Base-by-base conservation (phyloP, 1,140 invertebrate species). In the Gryon sp. region DNA sequence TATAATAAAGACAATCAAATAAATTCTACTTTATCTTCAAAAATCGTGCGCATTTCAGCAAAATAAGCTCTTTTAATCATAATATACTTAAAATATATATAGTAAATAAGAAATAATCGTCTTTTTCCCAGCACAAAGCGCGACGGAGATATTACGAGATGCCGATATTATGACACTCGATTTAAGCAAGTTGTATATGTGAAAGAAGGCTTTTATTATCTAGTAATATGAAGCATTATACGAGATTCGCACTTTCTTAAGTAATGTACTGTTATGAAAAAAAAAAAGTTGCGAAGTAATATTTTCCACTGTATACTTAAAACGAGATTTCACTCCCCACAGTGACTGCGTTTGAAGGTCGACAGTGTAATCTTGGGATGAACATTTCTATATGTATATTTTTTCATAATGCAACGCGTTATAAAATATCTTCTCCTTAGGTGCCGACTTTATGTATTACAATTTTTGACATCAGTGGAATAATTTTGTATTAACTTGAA, bases 181-280 rank as follows among this genome's bases (percentile, higher is more conserved):
- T 75, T 68, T 75, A 62, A 55, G 63, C 12, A 75, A 55, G 46
- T 65, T 65, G 59, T 62, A 30, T 41, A 40, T 45, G 46, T 40
- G 14, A 34, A 50, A 46, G 40, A 48, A 62, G 30, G 53, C 40
- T 45, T 75, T 66, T 65, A 66, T 75, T 66, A 75, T 75, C 45
- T 46, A 53, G 48, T 32, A 46, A 75, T 75, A 75, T 68, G 24
- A 62, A 68, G 55, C 62, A 62, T 68, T 43, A 60, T 62, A 55
- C 28, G 19, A 66, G 48, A 75, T 55, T 55, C 55, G 32, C 72
- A 53, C 62, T 18, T 46, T 68, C 40, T 62, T 68, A 75, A 75
- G 40, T 74, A 74, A 74, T 74, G 45, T 74, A 74, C 60, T 60
- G 70, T 75, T 75, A 75, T 75, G 62, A 68, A 68, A 75, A 68